Conservation (phyloP, 2,113 vertebrate species). For the Ageneiosus marmoratus region DNA sequence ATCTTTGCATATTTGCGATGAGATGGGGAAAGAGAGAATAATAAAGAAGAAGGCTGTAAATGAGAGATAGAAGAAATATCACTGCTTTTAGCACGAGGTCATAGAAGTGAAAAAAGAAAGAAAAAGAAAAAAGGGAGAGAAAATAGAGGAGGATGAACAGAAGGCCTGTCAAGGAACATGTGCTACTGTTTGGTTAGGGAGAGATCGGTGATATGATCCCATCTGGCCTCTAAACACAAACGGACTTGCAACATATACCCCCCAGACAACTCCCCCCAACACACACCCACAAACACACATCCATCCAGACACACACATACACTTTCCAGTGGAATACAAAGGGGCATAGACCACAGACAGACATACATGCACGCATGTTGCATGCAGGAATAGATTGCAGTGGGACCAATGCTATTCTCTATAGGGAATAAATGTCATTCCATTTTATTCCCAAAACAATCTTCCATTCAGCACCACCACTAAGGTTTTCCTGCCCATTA, state of each 20-base stretch:
- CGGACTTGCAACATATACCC: constrained; percentile 19
- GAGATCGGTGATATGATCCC: constrained; percentile 45
- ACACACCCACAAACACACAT: constrained; percentile 27
- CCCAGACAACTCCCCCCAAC: neutral
- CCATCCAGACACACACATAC: neutral
- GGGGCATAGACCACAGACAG: neutral
- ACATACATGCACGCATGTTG: constrained; percentile 28
- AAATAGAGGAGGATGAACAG: constrained; percentile 37
- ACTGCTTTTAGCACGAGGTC: constrained; percentile 36
- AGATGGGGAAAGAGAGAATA: neutral
- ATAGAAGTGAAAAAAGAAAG: constrained; percentile 41
- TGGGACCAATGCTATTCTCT: constrained; percentile 37
- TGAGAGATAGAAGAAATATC: neutral
- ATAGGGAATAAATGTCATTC: constrained; percentile 38
- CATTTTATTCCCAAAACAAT: constrained; percentile 49
- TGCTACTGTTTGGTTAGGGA: constrained; percentile 50
- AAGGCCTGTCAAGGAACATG: constrained; percentile 47
- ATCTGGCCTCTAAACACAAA: constrained; percentile 46
- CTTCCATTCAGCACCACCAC: constrained; percentile 38
- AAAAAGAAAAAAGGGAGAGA: constrained; percentile 3
- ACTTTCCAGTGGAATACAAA: neutral
- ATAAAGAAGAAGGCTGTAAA: constrained; percentile 33
- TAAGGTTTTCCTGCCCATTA: constrained; percentile 56
- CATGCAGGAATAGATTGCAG: constrained; percentile 25
- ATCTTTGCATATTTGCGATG: neutral